Evolutionary conservation across 2,797 vertebrate genomes (phyloP).

Genomic region (Sphenopsis melanotis): DNA sequence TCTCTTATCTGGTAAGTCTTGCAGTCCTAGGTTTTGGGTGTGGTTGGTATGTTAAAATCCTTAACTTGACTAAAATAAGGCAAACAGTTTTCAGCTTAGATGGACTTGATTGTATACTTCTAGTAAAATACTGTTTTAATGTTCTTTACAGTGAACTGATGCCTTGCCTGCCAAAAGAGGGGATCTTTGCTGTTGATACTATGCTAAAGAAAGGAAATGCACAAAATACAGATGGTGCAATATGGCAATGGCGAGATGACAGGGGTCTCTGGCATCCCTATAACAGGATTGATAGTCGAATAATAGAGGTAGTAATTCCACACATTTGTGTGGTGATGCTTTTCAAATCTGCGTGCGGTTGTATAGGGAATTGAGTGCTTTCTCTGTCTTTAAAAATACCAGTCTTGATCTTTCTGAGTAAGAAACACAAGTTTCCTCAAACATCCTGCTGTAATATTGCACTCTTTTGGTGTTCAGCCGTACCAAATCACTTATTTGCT

Average conservation of each 20-base stretch:
- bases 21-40: neutral
- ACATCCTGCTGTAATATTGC: neutral
- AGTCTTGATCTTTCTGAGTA: neutral
- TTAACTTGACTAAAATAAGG: neutral
- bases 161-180: constrained; percentile 98
- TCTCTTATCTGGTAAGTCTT: constrained; percentile 94
- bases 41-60: neutral
- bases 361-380: neutral
- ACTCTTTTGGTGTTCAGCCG: neutral
- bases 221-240: constrained; percentile 95
- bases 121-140: constrained; percentile 36
- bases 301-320: constrained; percentile 91
- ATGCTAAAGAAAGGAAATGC: constrained; percentile 99
- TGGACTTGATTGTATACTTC: neutral
- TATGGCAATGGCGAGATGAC: constrained; percentile 99
- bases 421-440: neutral
- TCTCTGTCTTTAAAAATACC: neutral
- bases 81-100: neutral
- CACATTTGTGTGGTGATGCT: neutral
- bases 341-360: neutral
- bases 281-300: constrained; percentile 98
- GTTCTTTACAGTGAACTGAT: constrained; percentile 89
- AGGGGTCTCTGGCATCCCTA: constrained; percentile 98
- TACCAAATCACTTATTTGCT: neutral
- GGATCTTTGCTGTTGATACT: constrained; percentile 97